phyloP scores from a whole-genome alignment of 2,113 vertebrate species.

The Sula dactylatra region DNA sequence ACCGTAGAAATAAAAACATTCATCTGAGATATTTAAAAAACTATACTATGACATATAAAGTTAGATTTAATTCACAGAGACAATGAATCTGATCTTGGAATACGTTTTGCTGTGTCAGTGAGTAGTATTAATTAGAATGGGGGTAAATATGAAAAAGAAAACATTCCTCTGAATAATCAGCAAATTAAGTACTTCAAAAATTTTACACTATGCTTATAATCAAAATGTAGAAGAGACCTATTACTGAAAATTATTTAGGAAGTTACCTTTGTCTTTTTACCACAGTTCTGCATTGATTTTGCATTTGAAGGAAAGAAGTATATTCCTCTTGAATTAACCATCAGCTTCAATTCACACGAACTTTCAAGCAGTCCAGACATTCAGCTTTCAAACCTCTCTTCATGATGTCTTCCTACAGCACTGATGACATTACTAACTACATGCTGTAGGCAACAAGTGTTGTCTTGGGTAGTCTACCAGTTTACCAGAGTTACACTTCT shows the following conservation, averaged over 20 bases:
- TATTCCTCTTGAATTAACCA: background rate
- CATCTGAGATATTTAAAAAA: background rate
- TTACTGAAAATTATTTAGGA: background rate
- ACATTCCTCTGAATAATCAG: background rate
- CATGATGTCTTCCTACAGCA: background rate
- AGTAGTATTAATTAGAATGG: background rate
- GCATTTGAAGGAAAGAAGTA: background rate
- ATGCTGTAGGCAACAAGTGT: background rate
- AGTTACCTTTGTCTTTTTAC: background rate
- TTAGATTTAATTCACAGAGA: background rate
- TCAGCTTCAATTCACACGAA: background rate
- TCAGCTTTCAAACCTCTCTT: background rate
- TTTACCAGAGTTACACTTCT: background rate
- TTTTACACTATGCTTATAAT: background rate
- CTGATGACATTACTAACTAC: background rate
- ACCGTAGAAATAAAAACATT: background rate
- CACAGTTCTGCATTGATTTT: background rate
- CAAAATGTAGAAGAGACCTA: background rate
- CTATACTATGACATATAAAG: background rate
- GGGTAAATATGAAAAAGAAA: background rate
- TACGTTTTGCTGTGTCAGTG: background rate
- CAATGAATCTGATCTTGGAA: background rate
- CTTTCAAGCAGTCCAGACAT: background rate
- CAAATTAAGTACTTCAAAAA: background rate
- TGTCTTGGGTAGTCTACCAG: background rate